Evolutionary conservation across 2,113 vertebrate genomes (phyloP), one percentile per base, ranked within the genome.

Genomic region (Sinocyclocheilus rhinocerous): DNA sequence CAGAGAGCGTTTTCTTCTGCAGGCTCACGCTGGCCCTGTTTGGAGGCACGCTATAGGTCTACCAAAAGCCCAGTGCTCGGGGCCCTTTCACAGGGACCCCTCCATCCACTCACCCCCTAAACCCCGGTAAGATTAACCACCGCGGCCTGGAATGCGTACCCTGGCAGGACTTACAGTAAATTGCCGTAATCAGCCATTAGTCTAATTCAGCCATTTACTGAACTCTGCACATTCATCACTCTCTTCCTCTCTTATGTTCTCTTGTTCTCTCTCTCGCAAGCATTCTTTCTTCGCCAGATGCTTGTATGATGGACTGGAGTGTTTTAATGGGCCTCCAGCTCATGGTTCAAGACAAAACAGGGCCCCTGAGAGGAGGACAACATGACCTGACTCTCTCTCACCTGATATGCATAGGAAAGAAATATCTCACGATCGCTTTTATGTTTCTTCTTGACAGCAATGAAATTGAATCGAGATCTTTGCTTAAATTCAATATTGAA

Each of bases 151-250:
- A 92, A 90, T 91, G 88, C 81, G 88, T 87, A 87, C 92, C 90
- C 92, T 92, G 93, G 92, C 91, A 89, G 67, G 45, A 85, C 87
- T 91, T 79, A 67, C 89, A 83, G 90, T 86, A 92, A 93, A 92
- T 93, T 91, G 90, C 93, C 84, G 89, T 91, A 93, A 92, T 93
- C 90, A 93, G 89, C 92, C 90, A 91, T 92, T 93, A 90, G 89
- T 92, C 83, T 90, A 92, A 92, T 93, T 89, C 91, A 91, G 88
- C 88, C 87, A 89, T 94, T 94, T 93, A 92, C 88, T 90, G 89
- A 92, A 91, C 89, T 90, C 88, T 88, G 92, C 90, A 91, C 93
- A 93, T 94, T 90, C 90, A 94, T 93, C 92, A 93, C 90, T 90
- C 91, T 90, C 84, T 88, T 90, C 72, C 87, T 83, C 77, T 84